Base-by-base conservation (phyloP, 2,888 invertebrate genomes). In the Gibbula magus region DNA sequence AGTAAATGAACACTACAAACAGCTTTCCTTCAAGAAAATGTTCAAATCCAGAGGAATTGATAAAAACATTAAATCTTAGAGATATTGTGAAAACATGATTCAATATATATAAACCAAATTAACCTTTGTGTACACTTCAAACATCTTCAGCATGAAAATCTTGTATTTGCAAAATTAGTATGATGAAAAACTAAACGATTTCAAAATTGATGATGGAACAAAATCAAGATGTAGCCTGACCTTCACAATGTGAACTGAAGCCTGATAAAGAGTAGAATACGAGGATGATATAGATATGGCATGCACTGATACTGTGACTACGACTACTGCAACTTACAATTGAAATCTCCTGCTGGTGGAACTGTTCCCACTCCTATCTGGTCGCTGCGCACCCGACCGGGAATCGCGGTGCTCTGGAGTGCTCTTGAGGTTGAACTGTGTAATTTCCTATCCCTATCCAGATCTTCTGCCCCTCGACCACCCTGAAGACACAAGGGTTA, bases 381-480 rank as follows among this genome's bases (percentile, higher is more conserved):
- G 74, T 91, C 91, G 39, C 87, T 81, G 61, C 90, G 86, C 39
- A 89, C 85, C 79, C 87, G 84, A 5, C 83, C 84, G 25, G 87
- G 88, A 77, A 89, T 86, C 18, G 90, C 89, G 45, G 91, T 91
- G 16, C 91, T 91, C 75, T 91, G 92, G 18, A 91, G 82, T 75
- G 88, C 91, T 53, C 91, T 83, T 13, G 91, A 89, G 70, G 91
- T 89, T n/a, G 91, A 91, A 78, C 89, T 90, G 77, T 91, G 91
- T 82, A 91, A 87, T 70, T 89, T 88, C 39, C 90, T 79, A n/a
- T 90, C 90, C 39, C 88, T 80, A 54, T 91, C 91, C 32, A 84
- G 79, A 56, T 88, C 88, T 77, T 91, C 91, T 84, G 88, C 86
- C 56, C 89, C 88, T 79, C 91, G 84, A 67, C 91, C 91, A 79